Conservation (phyloP, 2,797 vertebrate species). For the Rachycentron canadum region DNA sequence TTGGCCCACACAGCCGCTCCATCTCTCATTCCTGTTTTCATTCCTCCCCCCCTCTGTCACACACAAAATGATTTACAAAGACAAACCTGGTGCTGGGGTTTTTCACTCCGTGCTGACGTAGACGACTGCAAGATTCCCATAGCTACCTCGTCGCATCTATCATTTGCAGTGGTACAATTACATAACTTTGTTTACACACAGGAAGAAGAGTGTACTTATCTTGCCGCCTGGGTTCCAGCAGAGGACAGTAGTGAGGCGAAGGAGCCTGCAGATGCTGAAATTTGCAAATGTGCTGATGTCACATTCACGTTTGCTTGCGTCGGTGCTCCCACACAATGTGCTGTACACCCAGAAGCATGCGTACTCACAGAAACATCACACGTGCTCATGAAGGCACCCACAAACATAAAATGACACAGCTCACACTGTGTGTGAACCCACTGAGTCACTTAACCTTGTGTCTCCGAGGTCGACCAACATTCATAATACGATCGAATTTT, state of each 20-base stretch:
- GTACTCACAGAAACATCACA: slow-evolving; percentile 22
- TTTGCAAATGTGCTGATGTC: slow-evolving; percentile 22
- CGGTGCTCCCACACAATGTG: slow-evolving; percentile 5
- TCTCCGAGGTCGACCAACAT: slow-evolving; percentile 16
- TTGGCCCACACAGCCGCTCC: slow-evolving; percentile 40
- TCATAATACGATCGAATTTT: slow-evolving; percentile 33
- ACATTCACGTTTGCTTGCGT: neutral
- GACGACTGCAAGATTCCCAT: slow-evolving; percentile 52
- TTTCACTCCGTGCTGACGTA: slow-evolving; percentile 59
- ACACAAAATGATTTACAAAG: slow-evolving; percentile 42
- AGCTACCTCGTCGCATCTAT: slow-evolving; percentile 58
- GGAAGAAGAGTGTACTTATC: slow-evolving; percentile 1
- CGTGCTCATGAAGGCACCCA: slow-evolving; percentile 11
- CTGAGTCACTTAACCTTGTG: slow-evolving; percentile 35
- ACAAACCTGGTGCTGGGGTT: slow-evolving; percentile 29
- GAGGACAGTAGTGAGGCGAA: slow-evolving; percentile 13
- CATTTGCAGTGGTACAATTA: slow-evolving; percentile 67
- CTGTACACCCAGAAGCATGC: neutral
- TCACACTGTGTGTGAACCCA: neutral
- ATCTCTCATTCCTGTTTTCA: slow-evolving; percentile 41
- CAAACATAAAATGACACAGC: neutral
- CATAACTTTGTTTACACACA: slow-evolving; percentile 75
- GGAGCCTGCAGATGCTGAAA: neutral
- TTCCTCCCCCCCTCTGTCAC: slow-evolving; percentile 28
- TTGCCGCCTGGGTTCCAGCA: slow-evolving; percentile 15